Base-by-base conservation (phyloP, 1,140 invertebrate genomes). In the Aphelenchoides besseyi region DNA sequence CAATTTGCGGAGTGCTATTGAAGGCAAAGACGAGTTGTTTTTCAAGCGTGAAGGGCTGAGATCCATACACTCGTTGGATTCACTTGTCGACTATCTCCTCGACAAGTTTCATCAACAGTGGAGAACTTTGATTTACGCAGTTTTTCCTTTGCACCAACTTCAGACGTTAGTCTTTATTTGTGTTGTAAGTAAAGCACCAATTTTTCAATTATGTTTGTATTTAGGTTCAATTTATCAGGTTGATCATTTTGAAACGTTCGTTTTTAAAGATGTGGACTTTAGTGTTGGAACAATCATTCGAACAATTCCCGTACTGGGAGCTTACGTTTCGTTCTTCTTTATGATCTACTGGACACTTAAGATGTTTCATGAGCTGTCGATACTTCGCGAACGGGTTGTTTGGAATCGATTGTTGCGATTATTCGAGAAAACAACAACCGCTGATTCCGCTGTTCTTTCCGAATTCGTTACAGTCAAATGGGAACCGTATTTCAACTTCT, bases 91-190 rank as follows among this genome's bases (percentile, higher is more conserved):
- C 28, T 81, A 82, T 61, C 66, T 82, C 30, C 72, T 81, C 3
- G 59, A 70, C 9, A 81, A 82, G 55, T 54, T 81, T n/a, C 79
- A 81, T 23, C 71, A 80, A 29, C 79, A 81, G 68, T 81, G 79
- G 79, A 68, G 68, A 23, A 80, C 71, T 12, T 37, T 81, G 0
- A 36, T 79, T 35, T 82, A 81, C 55, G 79, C 79, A 5, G 57
- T 81, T 28, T 78, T 81, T 33, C 79, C 79, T 26, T 68, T 82
- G 23, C 79, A 81, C 35, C 79, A 81, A 59, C 35, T 81, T 9
- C 79, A 81, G 67, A 81, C 79, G 12, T 64, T 81, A 30, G 54
- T 80, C 9, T 66, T 81, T 37, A 82, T 81, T 63, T 81, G 79
- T 72, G 69, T 81, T 12, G 79, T 81, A n/a, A n/a, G n/a, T n/a